Evolutionary conservation across 2,888 invertebrate genomes (phyloP).

Genomic region (Scotopteryx bipunctaria): DNA sequence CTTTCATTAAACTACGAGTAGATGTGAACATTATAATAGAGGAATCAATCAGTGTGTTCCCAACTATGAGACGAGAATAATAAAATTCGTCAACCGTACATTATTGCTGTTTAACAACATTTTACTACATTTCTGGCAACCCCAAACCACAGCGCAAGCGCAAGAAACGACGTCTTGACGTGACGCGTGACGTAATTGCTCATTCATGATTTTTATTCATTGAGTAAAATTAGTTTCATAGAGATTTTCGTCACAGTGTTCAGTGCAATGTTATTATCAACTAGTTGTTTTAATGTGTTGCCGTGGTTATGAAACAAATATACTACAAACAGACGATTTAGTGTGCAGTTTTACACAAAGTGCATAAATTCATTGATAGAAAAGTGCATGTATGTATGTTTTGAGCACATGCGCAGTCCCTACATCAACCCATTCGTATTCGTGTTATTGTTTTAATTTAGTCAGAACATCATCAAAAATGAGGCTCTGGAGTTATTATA

Average conservation of each 20-base stretch:
- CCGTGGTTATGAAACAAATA: constrained; percentile 13
- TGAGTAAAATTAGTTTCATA: constrained; percentile 65
- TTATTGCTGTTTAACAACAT: too few species aligned
- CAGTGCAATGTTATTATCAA: constrained; percentile 43
- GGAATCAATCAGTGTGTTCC: too few species aligned
- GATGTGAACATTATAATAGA: too few species aligned
- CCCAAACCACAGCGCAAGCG: constrained; percentile 60
- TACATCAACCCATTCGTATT: constrained; percentile 53
- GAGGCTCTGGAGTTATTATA: constrained; percentile 52
- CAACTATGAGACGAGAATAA: too few species aligned
- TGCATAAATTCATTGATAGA: constrained; percentile 78
- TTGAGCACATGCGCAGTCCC: constrained; percentile 76
- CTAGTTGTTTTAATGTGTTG: constrained; percentile 9
- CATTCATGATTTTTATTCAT: constrained; percentile 83
- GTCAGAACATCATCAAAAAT: constrained; percentile 49
- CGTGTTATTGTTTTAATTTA: constrained; percentile 44
- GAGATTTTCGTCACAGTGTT: constrained; percentile 64
- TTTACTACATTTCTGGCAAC: not conserved
- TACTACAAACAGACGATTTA: constrained; percentile 34
- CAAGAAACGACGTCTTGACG: constrained; percentile 50
- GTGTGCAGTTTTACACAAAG: constrained; percentile 50
- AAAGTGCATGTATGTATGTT: constrained; percentile 63
- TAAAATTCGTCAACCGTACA: too few species aligned
- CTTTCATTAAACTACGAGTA: too few species aligned
- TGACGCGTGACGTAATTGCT: constrained; percentile 77